A percentile compares a stretch with the other conserved stretches of the same genome.
Conservation (phyloP, 2,113 vertebrate species). For the Kryptolebias marmoratus region DNA sequence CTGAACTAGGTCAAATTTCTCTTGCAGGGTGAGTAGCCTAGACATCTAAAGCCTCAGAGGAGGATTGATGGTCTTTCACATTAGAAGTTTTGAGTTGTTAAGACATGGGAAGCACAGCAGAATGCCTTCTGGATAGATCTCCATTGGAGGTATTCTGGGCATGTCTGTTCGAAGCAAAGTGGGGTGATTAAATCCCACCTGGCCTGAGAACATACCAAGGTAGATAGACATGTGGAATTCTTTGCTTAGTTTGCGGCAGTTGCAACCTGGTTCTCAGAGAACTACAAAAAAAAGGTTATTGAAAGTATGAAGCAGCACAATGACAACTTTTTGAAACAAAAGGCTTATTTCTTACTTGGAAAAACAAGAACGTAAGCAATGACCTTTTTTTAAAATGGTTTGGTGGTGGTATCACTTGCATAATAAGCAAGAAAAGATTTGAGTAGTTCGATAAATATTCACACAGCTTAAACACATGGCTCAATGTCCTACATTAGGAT, state of each 20-base stretch:
- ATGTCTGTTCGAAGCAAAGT: constrained; percentile 19
- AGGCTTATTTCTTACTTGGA: not conserved
- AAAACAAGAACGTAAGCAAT: not conserved
- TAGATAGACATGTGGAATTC: not conserved
- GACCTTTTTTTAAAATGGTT: not conserved
- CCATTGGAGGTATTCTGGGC: constrained; percentile 28
- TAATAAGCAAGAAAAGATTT: not conserved
- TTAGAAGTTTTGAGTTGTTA: not conserved
- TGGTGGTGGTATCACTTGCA: constrained; percentile 1
- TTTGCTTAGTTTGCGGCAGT: not conserved
- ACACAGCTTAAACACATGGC: too few species aligned
- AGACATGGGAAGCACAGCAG: constrained; percentile 8
- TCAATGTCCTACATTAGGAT: too few species aligned
- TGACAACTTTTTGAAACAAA: not conserved
- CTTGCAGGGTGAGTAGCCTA: not conserved
- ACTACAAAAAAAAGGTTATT: constrained; percentile 6
- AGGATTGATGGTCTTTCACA: not conserved
- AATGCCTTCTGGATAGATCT: constrained; percentile 4
- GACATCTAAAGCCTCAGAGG: not conserved
- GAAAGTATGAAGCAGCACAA: not conserved
- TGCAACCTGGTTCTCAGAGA: not conserved
- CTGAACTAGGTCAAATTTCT: not conserved
- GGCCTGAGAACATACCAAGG: constrained; percentile 8
- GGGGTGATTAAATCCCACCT: constrained; percentile 26
- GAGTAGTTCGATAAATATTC: not conserved